Base-by-base conservation (phyloP, 2,888 invertebrate genomes). In the Diaphora mendica region DNA sequence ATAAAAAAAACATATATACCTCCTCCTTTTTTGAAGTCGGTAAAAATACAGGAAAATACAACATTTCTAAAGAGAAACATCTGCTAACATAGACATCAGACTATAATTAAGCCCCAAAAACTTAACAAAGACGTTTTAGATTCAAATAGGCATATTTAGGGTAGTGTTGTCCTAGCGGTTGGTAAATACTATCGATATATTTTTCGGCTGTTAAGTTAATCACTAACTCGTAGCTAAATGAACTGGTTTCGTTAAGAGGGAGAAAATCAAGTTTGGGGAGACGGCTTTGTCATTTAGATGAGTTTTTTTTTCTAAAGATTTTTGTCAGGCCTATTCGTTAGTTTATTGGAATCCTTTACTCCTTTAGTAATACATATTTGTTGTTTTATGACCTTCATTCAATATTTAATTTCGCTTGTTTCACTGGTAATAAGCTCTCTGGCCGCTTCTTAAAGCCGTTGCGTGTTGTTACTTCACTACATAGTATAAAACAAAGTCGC, bases 221-320 rank as follows among this genome's bases (percentile, higher is more conserved):
- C 81, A 77, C 83, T 86, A 78, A 51, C 17, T 55, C 55, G 70
- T 74, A 83, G 81, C 82, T 85, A 81, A 74, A 76, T 78, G 76
- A 82, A 82, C 83, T 80, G 82, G 82, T 79, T 78, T 76, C 59
- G 73, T 75, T 70, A 68, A 70, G 76, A 64, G 69, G 77, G 79
- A 68, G 74, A 73, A 76, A 78, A 77, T 81, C 84, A 68, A 79
- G 85, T 85, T 84, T 75, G 74, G 74, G 76, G 65, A 77, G 84
- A 72, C 51, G 35, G 35, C 8, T 77, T 62, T 71, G 77, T 77
- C 72, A 76, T 77, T 81, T 68, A 78, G 67, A 76, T 73, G 73
- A 77, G 79, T 13, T 65, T 69, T 9, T 51, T 67, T 73, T 23
- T 26, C 15, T 9, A 42, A 67, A 44, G 33, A 33, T 3, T 33